phyloP scores from a whole-genome alignment of 2,113 vertebrate species.

The Thalassarche chlororhynchos region DNA sequence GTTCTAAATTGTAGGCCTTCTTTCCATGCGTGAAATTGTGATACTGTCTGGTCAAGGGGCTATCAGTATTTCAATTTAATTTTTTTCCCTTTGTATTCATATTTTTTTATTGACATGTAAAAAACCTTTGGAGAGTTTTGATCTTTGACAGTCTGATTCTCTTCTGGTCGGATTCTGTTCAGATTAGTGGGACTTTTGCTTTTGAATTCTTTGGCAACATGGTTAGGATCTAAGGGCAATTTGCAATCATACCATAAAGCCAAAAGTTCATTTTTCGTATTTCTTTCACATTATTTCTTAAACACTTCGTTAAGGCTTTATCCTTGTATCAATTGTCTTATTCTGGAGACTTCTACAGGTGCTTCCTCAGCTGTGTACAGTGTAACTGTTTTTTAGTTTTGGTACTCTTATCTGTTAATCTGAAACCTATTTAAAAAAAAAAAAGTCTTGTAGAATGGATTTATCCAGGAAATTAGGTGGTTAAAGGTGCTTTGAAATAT shows the following conservation, averaged over 20 bases:
- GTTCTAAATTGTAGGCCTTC: neutral
- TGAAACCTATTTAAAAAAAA: neutral
- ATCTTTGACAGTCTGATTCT: neutral
- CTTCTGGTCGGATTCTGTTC: neutral
- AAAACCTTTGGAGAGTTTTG: neutral
- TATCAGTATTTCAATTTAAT: neutral
- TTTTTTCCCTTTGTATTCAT: neutral
- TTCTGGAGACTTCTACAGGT: neutral
- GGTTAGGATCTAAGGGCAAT: neutral
- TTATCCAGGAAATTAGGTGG: neutral
- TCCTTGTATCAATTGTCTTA: neutral
- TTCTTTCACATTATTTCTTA: neutral
- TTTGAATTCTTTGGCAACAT: neutral
- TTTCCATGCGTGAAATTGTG: neutral
- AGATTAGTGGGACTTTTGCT: neutral
- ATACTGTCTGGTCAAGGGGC: neutral
- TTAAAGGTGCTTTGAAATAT: neutral
- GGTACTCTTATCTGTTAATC: neutral
- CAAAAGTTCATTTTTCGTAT: neutral
- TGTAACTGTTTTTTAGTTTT: neutral
- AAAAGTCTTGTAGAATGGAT: neutral
- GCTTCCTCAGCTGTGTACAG: neutral
- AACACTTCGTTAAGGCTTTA: neutral
- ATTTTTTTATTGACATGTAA: neutral
- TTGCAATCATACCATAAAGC: neutral